A percentile compares a stretch with the other conserved stretches of the same genome.
Conservation (phyloP, 2,888 invertebrate species). For the Sphaerophoria taeniata region DNA sequence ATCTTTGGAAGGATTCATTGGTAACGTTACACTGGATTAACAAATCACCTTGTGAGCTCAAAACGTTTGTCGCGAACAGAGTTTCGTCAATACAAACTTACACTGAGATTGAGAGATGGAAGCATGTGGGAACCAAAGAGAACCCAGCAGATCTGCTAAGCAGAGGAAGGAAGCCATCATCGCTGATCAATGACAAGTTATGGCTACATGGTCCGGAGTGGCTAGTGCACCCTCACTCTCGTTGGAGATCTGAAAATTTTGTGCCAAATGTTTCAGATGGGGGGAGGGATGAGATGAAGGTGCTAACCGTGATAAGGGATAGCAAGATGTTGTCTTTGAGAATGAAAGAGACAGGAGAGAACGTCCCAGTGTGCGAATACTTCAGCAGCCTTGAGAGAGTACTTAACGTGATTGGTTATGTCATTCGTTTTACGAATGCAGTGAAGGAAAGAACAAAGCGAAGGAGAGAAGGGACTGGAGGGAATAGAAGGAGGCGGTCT, state of each 20-base stretch:
- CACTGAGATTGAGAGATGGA: not conserved
- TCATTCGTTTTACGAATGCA: no score
- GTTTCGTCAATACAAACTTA: not conserved
- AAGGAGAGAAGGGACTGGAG: no score
- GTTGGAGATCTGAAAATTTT: slow-evolving; percentile 16
- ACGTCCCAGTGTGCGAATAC: not conserved
- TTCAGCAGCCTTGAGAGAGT: no score
- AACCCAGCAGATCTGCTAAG: no score
- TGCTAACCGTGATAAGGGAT: not conserved
- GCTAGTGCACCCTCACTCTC: not conserved
- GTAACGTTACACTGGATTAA: no score
- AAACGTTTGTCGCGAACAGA: not conserved
- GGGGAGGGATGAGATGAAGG: not conserved
- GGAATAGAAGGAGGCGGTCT: no score
- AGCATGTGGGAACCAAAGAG: not conserved
- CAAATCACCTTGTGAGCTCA: not conserved
- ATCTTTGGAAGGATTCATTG: not conserved
- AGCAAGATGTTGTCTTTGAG: not conserved
- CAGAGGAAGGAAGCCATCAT: no score
- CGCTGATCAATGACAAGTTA: not conserved
- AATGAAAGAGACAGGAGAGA: slow-evolving; percentile 7
- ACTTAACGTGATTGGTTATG: no score
- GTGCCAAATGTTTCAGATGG: not conserved
- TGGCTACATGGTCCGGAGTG: slow-evolving; percentile 2
- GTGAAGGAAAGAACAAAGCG: no score